Percentiles rank a stretch among this genome's conserved stretches.
Evolutionary conservation across 2,797 vertebrate species (phyloP).

Genomic region (Siniperca obscura): DNA sequence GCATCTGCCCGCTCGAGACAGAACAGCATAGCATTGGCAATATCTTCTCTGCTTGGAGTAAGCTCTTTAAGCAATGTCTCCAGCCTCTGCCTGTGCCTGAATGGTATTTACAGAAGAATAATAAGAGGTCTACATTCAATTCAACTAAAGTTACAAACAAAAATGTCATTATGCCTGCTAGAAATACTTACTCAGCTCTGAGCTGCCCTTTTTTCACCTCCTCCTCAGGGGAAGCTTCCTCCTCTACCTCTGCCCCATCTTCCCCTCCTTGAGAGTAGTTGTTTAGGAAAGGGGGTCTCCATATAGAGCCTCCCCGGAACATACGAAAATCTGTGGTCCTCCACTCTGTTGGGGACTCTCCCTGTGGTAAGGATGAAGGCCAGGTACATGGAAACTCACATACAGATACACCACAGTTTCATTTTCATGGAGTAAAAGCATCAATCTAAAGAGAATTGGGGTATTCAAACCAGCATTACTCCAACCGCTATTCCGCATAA

Average conservation of each 20-base stretch:
- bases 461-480: not conserved
- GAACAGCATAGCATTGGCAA: slow-evolving; percentile 85
- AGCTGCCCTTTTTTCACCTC: slow-evolving; percentile 89
- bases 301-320: slow-evolving; percentile 87
- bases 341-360: slow-evolving; percentile 85
- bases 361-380: slow-evolving; percentile 66
- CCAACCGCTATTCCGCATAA: not conserved
- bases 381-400: not conserved
- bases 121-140: not conserved
- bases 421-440: not conserved
- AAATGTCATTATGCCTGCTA: not conserved
- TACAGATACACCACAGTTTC: not conserved
- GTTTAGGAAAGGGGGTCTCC: slow-evolving; percentile 86
- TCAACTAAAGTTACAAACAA: not conserved
- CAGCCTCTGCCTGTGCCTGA: slow-evolving; percentile 84
- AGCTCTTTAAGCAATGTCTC: slow-evolving; percentile 82
- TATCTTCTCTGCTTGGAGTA: slow-evolving; percentile 78
- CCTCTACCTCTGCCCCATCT: slow-evolving; percentile 72
- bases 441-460: not conserved
- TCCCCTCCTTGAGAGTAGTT: slow-evolving; percentile 81
- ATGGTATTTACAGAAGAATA: not conserved
- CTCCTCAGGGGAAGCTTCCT: slow-evolving; percentile 74
- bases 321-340: slow-evolving; percentile 85
- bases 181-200: slow-evolving; percentile 81
- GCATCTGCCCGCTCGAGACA: slow-evolving; percentile 87